A percentile compares a stretch with the other conserved stretches of the same genome.
phyloP scores from a whole-genome alignment of 1,140 invertebrate species.

The Sitophilus oryzae region DNA sequence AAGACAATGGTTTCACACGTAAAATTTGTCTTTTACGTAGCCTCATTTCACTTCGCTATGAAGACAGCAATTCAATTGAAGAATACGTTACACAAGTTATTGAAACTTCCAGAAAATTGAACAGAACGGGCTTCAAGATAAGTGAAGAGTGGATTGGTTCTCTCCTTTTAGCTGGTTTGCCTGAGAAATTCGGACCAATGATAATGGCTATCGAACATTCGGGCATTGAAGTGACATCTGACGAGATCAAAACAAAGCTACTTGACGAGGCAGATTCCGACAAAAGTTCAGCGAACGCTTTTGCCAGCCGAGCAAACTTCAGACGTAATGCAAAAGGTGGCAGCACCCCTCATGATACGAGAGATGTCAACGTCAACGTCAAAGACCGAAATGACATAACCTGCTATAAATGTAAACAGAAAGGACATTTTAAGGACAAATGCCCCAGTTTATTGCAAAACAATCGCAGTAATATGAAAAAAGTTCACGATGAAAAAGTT shows the following conservation, averaged over 20 bases:
- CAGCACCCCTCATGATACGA: background rate
- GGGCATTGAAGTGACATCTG: slow-evolving; percentile 20
- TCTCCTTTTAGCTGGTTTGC: slow-evolving; percentile 33
- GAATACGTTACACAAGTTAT: slow-evolving; percentile 29
- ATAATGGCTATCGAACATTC: slow-evolving; percentile 23
- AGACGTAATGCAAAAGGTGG: background rate
- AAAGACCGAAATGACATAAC: slow-evolving; percentile 1
- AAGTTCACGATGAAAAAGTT: too few relatives aligned
- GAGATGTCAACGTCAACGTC: background rate
- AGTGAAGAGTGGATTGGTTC: slow-evolving; percentile 19
- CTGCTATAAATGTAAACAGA: slow-evolving; percentile 23
- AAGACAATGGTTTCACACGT: slow-evolving; percentile 16
- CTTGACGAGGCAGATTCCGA: slow-evolving; percentile 6
- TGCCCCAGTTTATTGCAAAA: background rate
- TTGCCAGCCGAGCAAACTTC: slow-evolving; percentile 6
- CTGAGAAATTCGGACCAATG: slow-evolving; percentile 27
- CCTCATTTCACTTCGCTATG: slow-evolving; percentile 25
- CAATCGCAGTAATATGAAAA: background rate
- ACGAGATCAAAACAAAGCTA: slow-evolving; percentile 23
- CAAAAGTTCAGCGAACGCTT: background rate
- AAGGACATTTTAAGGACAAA: slow-evolving; percentile 13
- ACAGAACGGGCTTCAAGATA: slow-evolving; percentile 28
- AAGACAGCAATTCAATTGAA: slow-evolving; percentile 26
- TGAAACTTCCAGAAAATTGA: slow-evolving; percentile 24
- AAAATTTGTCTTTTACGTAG: slow-evolving; percentile 24